Base-by-base conservation (phyloP, 2,113 vertebrate genomes). In the Eidolon helvum region DNA sequence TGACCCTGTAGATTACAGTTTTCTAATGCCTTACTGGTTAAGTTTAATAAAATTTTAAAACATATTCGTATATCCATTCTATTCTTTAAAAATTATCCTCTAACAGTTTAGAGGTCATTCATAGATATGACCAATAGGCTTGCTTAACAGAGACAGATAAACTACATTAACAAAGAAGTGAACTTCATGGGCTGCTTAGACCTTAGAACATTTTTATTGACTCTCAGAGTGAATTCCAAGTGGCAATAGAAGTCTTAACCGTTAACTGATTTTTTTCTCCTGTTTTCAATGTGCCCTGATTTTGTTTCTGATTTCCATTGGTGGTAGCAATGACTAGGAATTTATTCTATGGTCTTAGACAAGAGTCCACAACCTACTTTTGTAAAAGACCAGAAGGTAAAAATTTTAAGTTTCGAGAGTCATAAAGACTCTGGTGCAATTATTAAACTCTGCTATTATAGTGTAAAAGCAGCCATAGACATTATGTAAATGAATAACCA, bases 371-470 rank as follows among this genome's bases (percentile, higher is more conserved):
- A 91, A 88, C 59, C 26, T 50, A 40, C 8, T 77, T 77, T 57
- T 89, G 12, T 85, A 50, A 68, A 90, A 68, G 22, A 30, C 21
- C 50, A 53, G 65, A 79, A 55, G 28, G 26, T 53, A 82, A 86
- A 87, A 80, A 96, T 43, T 74, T 89, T 89, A 72, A n/a, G 40
- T 59, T 75, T 68, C 55, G 61, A 95, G 22, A 77, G 21, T 50
- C 53, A 65, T 48, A 61, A 50, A 65, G 63, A 77, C 35, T 94
- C 33, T 33, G 33, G 9, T 69, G 53, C 43, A 53, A 35, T 24
- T 48, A 48, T 8, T 75, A 57, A 53, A n/a, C 35, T 38, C 10
- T 65, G 24, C 22, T 53, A 38, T 21, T 50, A 30, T 18, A 7
- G 14, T 45, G 5, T 40, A 57, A 85, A 93, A 48, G 21, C 28